Base-by-base conservation (phyloP, 1,140 invertebrate species). In the Tyrophagus putrescentiae region DNA sequence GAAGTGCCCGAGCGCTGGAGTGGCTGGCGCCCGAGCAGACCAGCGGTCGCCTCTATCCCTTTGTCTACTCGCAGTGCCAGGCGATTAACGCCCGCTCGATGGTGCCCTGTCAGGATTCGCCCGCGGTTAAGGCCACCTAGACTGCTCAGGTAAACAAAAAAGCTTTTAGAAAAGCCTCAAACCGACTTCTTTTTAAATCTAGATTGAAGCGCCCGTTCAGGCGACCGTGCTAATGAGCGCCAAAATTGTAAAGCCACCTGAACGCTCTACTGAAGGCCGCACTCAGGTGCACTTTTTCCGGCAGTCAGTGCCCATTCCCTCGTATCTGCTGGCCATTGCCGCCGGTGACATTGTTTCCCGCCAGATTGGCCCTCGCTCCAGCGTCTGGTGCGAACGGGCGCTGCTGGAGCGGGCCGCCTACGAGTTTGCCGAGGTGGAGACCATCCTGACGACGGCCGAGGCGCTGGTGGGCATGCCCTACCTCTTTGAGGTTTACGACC, bases 21-120 rank as follows among this genome's bases (percentile, higher is more conserved):
- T 97, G 93, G 91, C 69, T 97, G 32, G 77, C 77, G 57, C 80
- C 87, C 11, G 78, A 83, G 64, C 88, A 93, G 75, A 97, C 92
- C 16, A 79, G 83, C 5, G 88, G 89, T 42, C 85, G 87, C 72
- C 77, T 80, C 64, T 78, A 86, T 67, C 91, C 92, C 0, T 96
- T 87, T 71, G 68, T 97, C 62, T 96, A 87, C 74, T 92, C 85
- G 64, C 90, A 95, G 72, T 92, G 87, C 73, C 82, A 91, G 82
- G 82, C 91, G 11, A 91, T 94, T 65, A 86, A 92, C 75, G 73
- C 73, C 52, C 64, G 70, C 31, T 71, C 72, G 39, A 57, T 68
- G 23, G 6, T 66, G 39, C 92, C 93, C 3, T 94, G 90, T 69
- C 91, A 96, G 78, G 92, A 97, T 73, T 86, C 89, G 0, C 91